Base-by-base conservation (phyloP, 2,113 vertebrate species). In the Cottus gobio region DNA sequence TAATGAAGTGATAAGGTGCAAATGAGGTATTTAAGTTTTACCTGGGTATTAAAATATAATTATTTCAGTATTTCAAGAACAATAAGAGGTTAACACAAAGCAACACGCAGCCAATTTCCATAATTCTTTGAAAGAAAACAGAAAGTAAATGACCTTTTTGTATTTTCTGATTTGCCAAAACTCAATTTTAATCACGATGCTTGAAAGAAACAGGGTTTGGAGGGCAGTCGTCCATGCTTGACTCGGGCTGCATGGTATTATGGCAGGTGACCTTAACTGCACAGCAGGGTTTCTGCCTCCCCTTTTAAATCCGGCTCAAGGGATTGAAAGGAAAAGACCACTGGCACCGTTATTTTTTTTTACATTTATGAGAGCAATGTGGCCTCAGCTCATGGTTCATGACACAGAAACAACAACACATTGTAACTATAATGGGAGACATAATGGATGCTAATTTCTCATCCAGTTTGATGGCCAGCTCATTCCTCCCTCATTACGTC, bases 241-340 rank as follows among this genome's bases (percentile, higher is more conserved):
- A 63, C 56, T 82, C 58, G 42, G 48, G 57, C 67, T 66, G 10
- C 2, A 6, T 65, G 30, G 22, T 54, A 44, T 54, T 44, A 60
- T 75, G 68, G 28, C 63, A 64, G 79, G 42, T 84, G 87, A 89
- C 82, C 82, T 91, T 88, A 73, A 71, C 63, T 8, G 48, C 20
- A 48, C 42, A 10, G 67, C 83, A 16, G 52, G 37, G 48, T 5
- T 42, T 78, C 67, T 44, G 37, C 70, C 36, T 62, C 24, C 20
- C 26, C 34, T 42, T 78, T 61, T 65, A 58, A 79, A 58, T 54
- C 11, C 31, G 62, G 34, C 28, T 46, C n/a, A 65, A 30, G 28
- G 10, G 13, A 15, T 44, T 11, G 44, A 5, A 74, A 24, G 2
- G 61, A 73, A 36, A 57, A 61, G 2, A 18, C 30, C 24, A 37